Evolutionary conservation across 1,140 invertebrate genomes (phyloP).

Genomic region (Caenorhabditis tropicalis): DNA sequence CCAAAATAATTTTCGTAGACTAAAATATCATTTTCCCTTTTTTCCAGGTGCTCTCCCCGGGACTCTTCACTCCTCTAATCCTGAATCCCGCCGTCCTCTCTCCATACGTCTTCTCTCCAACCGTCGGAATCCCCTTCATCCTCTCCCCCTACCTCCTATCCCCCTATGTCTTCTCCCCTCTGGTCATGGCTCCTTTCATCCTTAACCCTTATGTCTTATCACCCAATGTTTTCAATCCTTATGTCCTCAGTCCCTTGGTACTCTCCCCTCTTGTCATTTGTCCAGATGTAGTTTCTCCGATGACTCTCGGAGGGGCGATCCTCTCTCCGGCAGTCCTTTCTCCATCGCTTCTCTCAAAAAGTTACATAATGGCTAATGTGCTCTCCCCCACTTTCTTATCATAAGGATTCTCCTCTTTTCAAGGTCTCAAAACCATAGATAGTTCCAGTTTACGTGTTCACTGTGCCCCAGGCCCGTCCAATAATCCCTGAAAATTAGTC

Average conservation of each 20-base stretch:
- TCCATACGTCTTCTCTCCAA: conserved; percentile 58
- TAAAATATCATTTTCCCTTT: not conserved
- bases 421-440: too few relatives aligned
- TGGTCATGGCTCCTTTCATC: conserved; percentile 69
- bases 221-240: conserved; percentile 67
- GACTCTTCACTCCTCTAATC: conserved; percentile 66
- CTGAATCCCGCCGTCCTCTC: conserved; percentile 63
- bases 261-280: conserved; percentile 60
- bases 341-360: conserved; percentile 67
- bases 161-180: conserved; percentile 60
- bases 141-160: conserved; percentile 57
- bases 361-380: conserved; percentile 63
- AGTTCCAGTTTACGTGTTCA: too few relatives aligned
- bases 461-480: too few relatives aligned
- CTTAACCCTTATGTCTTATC: conserved; percentile 64
- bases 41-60: conserved; percentile 61
- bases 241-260: conserved; percentile 62
- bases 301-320: conserved; percentile 52
- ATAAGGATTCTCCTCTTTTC: too few relatives aligned
- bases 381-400: conserved; percentile 68
- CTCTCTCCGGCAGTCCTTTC: conserved; percentile 61
- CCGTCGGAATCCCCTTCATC: conserved; percentile 58
- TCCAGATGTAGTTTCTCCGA: conserved; percentile 54
- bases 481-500: too few relatives aligned
- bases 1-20: too few relatives aligned